Base-by-base conservation (phyloP, 2,888 invertebrate species). In the Ischnus inquisitorius region DNA sequence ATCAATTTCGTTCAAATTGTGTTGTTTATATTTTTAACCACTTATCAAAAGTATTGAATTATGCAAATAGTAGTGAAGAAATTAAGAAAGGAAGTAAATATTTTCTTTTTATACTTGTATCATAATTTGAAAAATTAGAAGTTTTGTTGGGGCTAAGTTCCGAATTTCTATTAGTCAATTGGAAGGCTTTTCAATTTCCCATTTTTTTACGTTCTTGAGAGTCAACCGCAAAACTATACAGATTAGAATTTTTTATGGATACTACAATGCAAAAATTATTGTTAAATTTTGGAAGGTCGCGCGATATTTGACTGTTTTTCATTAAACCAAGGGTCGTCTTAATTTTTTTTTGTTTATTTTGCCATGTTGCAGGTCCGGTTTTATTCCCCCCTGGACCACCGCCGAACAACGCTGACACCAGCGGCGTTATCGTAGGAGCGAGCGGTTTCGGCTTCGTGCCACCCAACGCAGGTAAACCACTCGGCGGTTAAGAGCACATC, bases 361-460 rank as follows among this genome's bases (percentile, higher is more conserved):
- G 1, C 79, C 10, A 71, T 67, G 67, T 90, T 90, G 41, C 95
- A 96, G 97, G 97, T 89, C 97, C 97, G 83, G 97, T 97, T 69
- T 95, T 97, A 71, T 97, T 97, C 94, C 96, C 96, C 8, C 94
- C 95, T 88, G 95, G 96, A 84, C 96, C 96, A 88, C 95, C 96
- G 60, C 94, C 95, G 85, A 96, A 96, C 93, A 94, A 92, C 82
- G 94, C 94, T n/a, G 95, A 95, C 88, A 96, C 96, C 88, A 97
- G 97, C 92, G 97, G 97, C 19, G 97, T 97, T 48, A 95, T 97
- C 79, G 96, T 96, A 41, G 97, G 97, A 81, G 97, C 97, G 82
- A 97, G 97, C 68, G 97, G 97, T 87, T 97, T 95, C 92, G 97
- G 97, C 88, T 97, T 97, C 93, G 97, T 97, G 84, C 97, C 97